These are phyloP conservation scores for Oikopleura dioica DNA, from an alignment of 23 tunicate genomes.

Conservation along the genomic window DNA sequence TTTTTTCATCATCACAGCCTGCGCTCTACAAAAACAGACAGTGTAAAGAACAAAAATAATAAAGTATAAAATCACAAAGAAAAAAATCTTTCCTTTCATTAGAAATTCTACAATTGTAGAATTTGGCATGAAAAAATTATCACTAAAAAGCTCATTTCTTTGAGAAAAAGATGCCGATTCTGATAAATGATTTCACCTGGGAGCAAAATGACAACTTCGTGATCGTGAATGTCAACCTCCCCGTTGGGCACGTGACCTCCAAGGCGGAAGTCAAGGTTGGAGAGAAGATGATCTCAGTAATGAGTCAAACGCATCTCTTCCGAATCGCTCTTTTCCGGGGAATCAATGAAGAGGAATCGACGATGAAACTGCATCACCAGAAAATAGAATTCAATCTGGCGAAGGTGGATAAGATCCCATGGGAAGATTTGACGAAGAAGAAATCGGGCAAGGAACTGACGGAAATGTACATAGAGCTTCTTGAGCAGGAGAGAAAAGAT, in stretches of 20 bases:
- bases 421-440: background rate
- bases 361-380: background rate
- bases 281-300: too few relatives aligned
- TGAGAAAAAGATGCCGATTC: slow-evolving; percentile 3
- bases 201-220: background rate
- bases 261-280: slow-evolving; percentile 9
- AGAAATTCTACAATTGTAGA: too few relatives aligned
- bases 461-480: background rate
- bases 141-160: too few relatives aligned
- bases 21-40: too few relatives aligned
- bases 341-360: background rate
- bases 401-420: background rate
- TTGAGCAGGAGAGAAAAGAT: background rate
- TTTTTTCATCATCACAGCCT: too few relatives aligned
- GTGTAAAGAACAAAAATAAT: too few relatives aligned
- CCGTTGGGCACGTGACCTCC: background rate
- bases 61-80: too few relatives aligned
- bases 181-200: background rate
- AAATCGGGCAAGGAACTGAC: background rate
- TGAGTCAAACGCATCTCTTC: background rate
- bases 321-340: background rate
- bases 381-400: background rate
- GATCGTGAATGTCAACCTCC: background rate
- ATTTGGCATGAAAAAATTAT: too few relatives aligned
- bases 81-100: too few relatives aligned